Percentiles rank a stretch among this genome's conserved stretches.
phyloP scores from a whole-genome alignment of 2,888 invertebrate species.

The Acanthococcus lagerstroemiae region DNA sequence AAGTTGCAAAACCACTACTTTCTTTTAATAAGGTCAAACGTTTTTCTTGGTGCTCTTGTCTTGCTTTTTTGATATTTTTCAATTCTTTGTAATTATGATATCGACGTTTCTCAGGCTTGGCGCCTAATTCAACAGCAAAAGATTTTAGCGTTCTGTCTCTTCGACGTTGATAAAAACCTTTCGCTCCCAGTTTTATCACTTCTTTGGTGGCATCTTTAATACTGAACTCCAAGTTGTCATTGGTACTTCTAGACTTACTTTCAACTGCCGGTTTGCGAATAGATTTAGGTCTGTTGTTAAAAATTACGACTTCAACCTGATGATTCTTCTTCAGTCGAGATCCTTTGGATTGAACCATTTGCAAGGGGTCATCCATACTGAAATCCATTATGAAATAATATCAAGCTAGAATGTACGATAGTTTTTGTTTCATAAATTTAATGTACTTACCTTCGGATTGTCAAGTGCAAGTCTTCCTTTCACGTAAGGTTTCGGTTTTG shows the following conservation, averaged over 20 bases:
- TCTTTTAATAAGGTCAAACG: constrained; percentile 6
- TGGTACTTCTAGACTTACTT: neutral
- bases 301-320: neutral
- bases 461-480: too few species aligned
- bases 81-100: constrained; percentile 24
- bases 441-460: too few species aligned
- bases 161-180: constrained; percentile 12
- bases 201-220: constrained; percentile 20
- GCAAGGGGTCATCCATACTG: neutral
- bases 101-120: constrained; percentile 14
- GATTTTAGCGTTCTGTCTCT: constrained; percentile 11
- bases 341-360: neutral
- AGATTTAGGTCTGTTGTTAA: neutral
- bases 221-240: constrained; percentile 1
- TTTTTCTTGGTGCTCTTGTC: neutral
- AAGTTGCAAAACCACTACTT: constrained; percentile 10
- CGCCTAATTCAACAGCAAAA: constrained; percentile 21
- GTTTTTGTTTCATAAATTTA: too few species aligned
- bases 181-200: constrained; percentile 8
- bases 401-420: too few species aligned
- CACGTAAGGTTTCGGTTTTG: too few species aligned
- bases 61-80: constrained; percentile 2
- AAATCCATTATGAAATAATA: too few species aligned
- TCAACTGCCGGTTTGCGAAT: neutral
- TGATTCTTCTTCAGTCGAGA: neutral